A percentile compares a stretch with the other conserved stretches of the same genome.
Conservation (phyloP, 2,888 invertebrate species). For the Drosophila nr. fundita region DNA sequence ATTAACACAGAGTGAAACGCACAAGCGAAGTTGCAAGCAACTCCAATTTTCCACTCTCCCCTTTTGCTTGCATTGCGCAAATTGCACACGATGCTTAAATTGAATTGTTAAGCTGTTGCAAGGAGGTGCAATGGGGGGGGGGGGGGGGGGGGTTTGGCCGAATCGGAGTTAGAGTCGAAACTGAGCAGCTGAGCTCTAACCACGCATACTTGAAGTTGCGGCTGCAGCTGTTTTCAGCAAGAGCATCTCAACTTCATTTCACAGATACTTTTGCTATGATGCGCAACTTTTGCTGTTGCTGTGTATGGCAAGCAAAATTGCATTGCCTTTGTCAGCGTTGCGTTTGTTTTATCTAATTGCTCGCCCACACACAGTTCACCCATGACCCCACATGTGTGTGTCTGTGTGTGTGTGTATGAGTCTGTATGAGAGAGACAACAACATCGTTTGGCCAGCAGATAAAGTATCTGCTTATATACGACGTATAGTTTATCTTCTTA, state of each 20-base stretch:
- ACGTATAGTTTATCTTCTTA: conserved; percentile 77
- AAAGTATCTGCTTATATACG: conserved; percentile 75
- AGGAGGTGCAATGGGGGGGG: neutral
- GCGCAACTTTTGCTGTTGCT: conserved; percentile 72
- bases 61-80: conserved; percentile 59
- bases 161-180: neutral
- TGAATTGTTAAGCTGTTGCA: conserved; percentile 67
- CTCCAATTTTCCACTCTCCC: neutral
- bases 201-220: conserved; percentile 75
- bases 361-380: conserved; percentile 11
- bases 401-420: neutral
- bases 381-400: conserved; percentile 1
- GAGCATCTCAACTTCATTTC: conserved; percentile 62
- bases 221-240: conserved; percentile 47
- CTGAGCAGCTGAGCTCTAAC: conserved; percentile 32
- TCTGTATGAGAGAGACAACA: neutral
- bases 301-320: conserved; percentile 73
- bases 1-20: conserved; percentile 70
- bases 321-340: conserved; percentile 80
- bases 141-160: neutral
- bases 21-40: conserved; percentile 39
- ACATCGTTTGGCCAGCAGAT: conserved; percentile 61
- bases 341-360: conserved; percentile 82
- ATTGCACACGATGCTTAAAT: conserved; percentile 80
- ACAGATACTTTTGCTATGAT: conserved; percentile 71